Percentiles rank a stretch among this genome's conserved stretches.
These are phyloP conservation scores for Alentia gelatinosa DNA, from an alignment of 2,888 invertebrate genomes.

Conservation along the genomic window DNA sequence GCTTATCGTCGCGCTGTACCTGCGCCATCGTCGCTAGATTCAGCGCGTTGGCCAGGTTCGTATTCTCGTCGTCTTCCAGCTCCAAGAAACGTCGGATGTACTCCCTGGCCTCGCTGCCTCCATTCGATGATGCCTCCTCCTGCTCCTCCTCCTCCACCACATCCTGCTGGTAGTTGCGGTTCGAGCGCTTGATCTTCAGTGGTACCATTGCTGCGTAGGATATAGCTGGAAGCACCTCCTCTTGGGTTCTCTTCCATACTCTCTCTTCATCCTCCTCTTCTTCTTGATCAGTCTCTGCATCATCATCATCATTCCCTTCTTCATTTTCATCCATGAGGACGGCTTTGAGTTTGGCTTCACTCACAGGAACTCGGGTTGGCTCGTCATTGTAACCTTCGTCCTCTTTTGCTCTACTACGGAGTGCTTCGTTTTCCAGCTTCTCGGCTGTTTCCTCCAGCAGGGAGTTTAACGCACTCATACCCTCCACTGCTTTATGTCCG, in stretches of 20 bases:
- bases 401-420: neutral
- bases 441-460: conserved; percentile 39
- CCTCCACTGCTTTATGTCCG: neutral
- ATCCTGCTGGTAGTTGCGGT: neutral
- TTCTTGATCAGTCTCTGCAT: neutral
- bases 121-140: neutral
- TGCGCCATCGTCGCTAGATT: conserved; percentile 64
- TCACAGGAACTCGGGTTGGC: neutral
- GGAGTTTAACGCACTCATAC: neutral
- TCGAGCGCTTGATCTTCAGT: conserved; percentile 30
- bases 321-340: neutral
- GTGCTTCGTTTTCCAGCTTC: conserved; percentile 14
- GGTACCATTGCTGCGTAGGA: conserved; percentile 13
- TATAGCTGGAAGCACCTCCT: neutral
- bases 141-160: neutral
- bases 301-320: conserved; percentile 6
- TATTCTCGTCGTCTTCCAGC: conserved; percentile 64
- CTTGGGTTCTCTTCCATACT: neutral
- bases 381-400: neutral
- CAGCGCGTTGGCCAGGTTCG: conserved; percentile 63
- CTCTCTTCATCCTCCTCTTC: neutral
- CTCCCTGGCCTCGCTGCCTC: conserved; percentile 15
- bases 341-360: neutral
- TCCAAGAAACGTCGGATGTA: conserved; percentile 60
- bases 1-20: conserved; percentile 55